Evolutionary conservation across 2,113 vertebrate genomes (phyloP).

Genomic region (Rhea pennata): DNA sequence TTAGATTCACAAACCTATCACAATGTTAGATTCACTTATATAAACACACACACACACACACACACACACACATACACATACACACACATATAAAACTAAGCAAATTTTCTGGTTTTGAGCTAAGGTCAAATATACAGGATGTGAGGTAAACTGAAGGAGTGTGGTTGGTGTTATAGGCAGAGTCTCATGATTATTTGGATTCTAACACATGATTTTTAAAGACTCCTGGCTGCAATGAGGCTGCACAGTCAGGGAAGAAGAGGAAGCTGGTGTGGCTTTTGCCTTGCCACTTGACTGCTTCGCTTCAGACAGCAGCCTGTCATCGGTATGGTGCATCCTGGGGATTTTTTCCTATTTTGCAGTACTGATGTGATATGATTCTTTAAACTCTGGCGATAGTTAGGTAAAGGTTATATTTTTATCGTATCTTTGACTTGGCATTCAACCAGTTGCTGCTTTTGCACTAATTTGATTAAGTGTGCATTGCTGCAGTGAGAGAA

Average conservation of each 20-base stretch:
- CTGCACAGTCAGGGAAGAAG: accelerated
- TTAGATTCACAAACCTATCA: neutral
- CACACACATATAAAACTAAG: neutral
- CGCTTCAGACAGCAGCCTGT: neutral
- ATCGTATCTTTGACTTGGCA: neutral
- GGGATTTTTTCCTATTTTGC: neutral
- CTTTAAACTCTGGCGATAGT: neutral
- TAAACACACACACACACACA: neutral
- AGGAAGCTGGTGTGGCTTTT: neutral
- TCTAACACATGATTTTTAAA: neutral
- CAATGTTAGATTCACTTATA: neutral
- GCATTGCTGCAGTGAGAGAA: neutral
- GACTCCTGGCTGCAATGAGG: neutral
- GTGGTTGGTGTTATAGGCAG: neutral
- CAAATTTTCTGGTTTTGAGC: neutral
- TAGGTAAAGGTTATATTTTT: neutral
- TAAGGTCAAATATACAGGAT: neutral
- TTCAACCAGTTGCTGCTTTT: neutral
- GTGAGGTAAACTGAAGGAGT: neutral
- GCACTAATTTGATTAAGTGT: neutral
- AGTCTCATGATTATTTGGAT: neutral
- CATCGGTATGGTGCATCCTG: neutral
- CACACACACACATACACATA: neutral
- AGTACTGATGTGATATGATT: neutral
- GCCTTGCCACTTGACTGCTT: neutral